phyloP scores from a whole-genome alignment of 2,797 vertebrate genomes.

The Notoglanidium macrostoma region DNA sequence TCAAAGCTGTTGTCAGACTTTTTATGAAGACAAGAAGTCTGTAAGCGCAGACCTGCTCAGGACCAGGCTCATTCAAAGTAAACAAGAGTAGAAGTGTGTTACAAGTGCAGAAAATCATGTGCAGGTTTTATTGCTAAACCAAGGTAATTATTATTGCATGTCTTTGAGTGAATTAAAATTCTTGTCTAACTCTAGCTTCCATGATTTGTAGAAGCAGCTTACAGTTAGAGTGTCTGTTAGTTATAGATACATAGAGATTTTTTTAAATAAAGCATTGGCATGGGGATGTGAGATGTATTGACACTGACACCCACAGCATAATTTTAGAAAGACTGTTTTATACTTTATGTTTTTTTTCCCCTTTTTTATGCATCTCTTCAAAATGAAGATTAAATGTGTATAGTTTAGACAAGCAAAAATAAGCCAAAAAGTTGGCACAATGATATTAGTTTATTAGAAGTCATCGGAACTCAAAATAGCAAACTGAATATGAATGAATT shows the following conservation, averaged over 20 bases:
- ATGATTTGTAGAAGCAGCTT: background rate
- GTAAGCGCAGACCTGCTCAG: background rate
- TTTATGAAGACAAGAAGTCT: constrained; percentile 18
- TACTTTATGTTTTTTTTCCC: background rate
- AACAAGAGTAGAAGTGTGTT: background rate
- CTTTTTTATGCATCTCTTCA: background rate
- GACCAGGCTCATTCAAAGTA: background rate
- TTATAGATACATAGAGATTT: background rate
- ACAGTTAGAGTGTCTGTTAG: background rate
- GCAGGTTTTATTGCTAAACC: background rate
- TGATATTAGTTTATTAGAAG: background rate
- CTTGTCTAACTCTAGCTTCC: background rate
- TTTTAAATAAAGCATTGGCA: background rate
- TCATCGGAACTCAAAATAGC: background rate
- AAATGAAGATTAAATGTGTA: background rate
- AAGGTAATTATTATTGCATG: background rate
- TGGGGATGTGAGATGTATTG: background rate
- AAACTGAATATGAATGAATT: background rate
- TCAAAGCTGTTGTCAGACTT: background rate
- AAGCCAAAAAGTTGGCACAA: background rate
- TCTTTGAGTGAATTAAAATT: background rate
- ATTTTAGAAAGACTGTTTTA: background rate
- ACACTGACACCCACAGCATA: background rate
- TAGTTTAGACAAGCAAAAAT: background rate
- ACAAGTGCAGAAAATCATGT: too few relatives aligned